phyloP scores from a whole-genome alignment of 2,113 vertebrate species.

The Rhodinocichla rosea region DNA sequence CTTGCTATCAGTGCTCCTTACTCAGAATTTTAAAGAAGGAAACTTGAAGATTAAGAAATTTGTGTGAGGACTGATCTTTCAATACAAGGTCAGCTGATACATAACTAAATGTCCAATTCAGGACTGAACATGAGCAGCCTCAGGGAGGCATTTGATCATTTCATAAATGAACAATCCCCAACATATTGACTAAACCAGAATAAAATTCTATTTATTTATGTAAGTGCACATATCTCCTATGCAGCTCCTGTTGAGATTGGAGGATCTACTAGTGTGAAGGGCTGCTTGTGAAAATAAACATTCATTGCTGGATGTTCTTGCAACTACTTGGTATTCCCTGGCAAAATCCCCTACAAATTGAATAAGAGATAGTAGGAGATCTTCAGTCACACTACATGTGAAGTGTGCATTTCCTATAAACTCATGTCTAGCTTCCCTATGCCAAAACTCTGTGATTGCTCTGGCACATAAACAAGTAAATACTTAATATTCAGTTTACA shows the following conservation, averaged over 20 bases:
- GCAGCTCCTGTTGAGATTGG: not conserved
- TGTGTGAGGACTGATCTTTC: not conserved
- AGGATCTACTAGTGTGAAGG: not conserved
- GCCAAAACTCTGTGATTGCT: not conserved
- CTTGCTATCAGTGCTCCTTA: not conserved
- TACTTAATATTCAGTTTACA: constrained; percentile 34
- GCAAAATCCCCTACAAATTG: not conserved
- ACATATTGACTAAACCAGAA: not conserved
- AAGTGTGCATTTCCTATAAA: not conserved
- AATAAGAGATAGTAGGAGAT: not conserved
- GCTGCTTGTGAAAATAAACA: not conserved
- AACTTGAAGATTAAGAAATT: not conserved
- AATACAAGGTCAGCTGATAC: not conserved
- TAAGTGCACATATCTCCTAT: not conserved
- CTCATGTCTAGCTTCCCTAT: not conserved
- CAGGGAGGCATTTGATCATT: not conserved
- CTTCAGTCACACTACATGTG: not conserved
- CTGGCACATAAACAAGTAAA: constrained; percentile 17
- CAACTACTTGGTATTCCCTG: not conserved
- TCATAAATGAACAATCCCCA: not conserved
- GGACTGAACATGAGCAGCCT: not conserved
- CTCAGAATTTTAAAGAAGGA: not conserved
- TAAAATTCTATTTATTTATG: not conserved
- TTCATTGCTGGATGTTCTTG: not conserved
- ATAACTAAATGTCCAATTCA: not conserved